Evolutionary conservation across 2,888 invertebrate genomes (phyloP), one percentile per base, ranked within the genome.

Genomic region (Nymphalis urticae): DNA sequence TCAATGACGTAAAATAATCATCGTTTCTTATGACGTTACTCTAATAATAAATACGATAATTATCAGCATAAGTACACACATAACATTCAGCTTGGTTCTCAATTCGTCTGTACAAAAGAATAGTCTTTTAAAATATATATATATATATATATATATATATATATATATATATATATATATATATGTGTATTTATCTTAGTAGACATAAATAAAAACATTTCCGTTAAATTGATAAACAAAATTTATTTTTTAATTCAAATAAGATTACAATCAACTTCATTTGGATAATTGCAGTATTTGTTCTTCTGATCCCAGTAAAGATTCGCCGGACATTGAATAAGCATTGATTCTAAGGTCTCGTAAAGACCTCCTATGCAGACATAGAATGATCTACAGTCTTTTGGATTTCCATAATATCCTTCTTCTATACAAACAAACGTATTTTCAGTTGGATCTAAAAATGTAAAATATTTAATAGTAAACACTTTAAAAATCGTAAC

Each of bases 221-320:
- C 42, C 3, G 4, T 1, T 13, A 42, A 13, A 42, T 42, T 42
- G 13, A 2, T 42, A 13, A 42, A 27, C 16, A 51, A 51, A 24
- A 13, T 62, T 32, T 19, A 17, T 32, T 50, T 32, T 27, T 50
- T 21, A 10, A 42, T 32, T 42, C 9, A 61, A n/a, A 1, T 8
- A 27, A 56, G 16, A 47, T 64, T 42, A 56, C 72, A 72, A 17
- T 47, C 13, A 17, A 64, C 68, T 51, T 53, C 16, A 16, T 66
- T 16, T 2, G 63, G 50, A 59, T 72, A 72, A 27, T 72, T 72
- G 32, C 72, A 72, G 10, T 48, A 27, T 17, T 17, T n/a, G 9
- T 48, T 48, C 21, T 32, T 32, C 32, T 66, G 66, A 66, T 72
- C 70, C 72, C 72, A 72, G 48, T 70, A 66, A 21, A 72, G 70